phyloP scores from a whole-genome alignment of 2,113 vertebrate genomes.

The Desmodus rotundus region DNA sequence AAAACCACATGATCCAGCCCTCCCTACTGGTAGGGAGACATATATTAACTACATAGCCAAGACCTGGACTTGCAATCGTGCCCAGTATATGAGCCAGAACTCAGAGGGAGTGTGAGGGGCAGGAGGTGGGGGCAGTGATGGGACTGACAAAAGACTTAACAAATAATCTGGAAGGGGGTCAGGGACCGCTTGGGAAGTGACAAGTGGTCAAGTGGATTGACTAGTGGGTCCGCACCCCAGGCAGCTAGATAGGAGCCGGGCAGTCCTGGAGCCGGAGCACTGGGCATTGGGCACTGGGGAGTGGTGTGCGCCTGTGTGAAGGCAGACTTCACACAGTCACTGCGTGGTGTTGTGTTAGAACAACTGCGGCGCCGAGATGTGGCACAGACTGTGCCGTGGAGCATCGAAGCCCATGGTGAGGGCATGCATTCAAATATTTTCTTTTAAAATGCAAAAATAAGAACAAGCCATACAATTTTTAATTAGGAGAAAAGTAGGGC shows the following conservation, averaged over 20 bases:
- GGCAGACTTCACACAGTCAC: too few relatives aligned
- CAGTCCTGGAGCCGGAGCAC: background rate
- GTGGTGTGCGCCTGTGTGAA: rapidly evolving
- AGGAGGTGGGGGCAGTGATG: background rate
- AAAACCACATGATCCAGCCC: background rate
- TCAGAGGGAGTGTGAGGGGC: background rate
- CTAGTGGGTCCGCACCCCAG: background rate
- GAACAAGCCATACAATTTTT: background rate
- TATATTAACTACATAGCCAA: background rate
- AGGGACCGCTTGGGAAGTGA: background rate
- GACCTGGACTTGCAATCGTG: background rate
- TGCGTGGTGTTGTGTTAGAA: background rate
- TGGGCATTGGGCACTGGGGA: too few relatives aligned
- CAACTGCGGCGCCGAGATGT: background rate
- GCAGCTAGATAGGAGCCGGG: background rate
- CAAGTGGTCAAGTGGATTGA: background rate
- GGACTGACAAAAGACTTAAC: background rate
- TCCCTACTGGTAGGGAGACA: too few relatives aligned
- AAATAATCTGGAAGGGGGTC: background rate
- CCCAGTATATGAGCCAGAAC: background rate
- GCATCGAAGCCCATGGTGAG: background rate
- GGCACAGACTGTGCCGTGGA: rapidly evolving
- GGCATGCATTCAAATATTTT: background rate
- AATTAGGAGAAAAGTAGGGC: background rate
- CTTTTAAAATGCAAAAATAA: background rate